Conservation (phyloP, 2,888 invertebrate genomes). For the Nasonovia ribisnigri region DNA sequence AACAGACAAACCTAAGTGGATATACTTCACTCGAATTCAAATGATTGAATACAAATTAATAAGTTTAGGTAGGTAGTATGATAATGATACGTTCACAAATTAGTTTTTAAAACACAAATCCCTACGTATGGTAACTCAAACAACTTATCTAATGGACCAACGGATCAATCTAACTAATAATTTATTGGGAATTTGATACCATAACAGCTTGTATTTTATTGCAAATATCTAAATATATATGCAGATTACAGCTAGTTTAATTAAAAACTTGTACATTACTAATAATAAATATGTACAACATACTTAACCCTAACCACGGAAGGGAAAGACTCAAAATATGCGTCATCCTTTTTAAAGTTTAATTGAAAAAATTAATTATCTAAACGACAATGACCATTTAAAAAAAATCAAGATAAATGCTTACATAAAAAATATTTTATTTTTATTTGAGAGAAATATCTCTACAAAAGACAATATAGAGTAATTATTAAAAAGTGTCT, state of each 20-base stretch:
- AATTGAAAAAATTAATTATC: neutral
- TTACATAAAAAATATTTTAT: neutral
- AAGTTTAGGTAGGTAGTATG: neutral
- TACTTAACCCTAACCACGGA: neutral
- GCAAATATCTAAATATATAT: neutral
- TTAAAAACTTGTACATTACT: neutral
- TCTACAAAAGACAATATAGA: neutral
- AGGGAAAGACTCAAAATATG: neutral
- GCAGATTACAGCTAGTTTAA: neutral
- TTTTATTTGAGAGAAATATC: neutral
- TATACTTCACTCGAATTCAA: neutral
- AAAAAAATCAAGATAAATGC: neutral
- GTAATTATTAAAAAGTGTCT: neutral
- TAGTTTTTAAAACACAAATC: neutral
- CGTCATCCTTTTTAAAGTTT: neutral
- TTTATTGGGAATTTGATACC: neutral
- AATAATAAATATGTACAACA: neutral
- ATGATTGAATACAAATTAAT: neutral
- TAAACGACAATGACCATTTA: neutral
- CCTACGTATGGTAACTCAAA: neutral
- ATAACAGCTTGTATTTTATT: neutral
- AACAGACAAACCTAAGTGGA: neutral
- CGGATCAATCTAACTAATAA: neutral
- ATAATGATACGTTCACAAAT: too few relatives aligned
- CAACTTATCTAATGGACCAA: neutral